A percentile compares a stretch with the other conserved stretches of the same genome.
Evolutionary conservation across 2,888 invertebrate genomes (phyloP).

Genomic region (Conistra vaccinii): DNA sequence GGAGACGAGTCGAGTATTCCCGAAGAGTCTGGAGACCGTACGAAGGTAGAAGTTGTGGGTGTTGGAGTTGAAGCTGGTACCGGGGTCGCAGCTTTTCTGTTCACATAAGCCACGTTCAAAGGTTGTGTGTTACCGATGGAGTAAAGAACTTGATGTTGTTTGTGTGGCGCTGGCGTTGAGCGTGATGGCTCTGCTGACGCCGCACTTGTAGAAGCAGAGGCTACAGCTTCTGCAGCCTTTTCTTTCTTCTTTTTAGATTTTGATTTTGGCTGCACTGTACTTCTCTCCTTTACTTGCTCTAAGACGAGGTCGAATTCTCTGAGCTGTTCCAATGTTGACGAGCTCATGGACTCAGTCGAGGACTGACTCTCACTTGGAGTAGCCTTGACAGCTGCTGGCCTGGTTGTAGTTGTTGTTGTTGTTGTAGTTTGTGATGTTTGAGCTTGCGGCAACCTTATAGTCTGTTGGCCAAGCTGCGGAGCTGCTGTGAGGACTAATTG

Average conservation of each 20-base stretch:
- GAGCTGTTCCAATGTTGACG: slow-evolving; percentile 94
- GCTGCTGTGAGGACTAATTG: slow-evolving; percentile 88
- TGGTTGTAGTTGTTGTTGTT: slow-evolving; percentile 27
- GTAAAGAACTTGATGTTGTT: slow-evolving; percentile 84
- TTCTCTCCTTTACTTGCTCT: slow-evolving; percentile 95
- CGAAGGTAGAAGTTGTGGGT: slow-evolving; percentile 80
- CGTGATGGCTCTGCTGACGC: slow-evolving; percentile 61
- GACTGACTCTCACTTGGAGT: slow-evolving; percentile 79
- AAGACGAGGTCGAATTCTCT: slow-evolving; percentile 95
- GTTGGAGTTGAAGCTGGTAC: slow-evolving; percentile 68
- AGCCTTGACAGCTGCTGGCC: slow-evolving; percentile 75
- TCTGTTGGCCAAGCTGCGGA: slow-evolving; percentile 85
- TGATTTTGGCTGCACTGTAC: slow-evolving; percentile 91
- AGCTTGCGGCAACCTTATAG: slow-evolving; percentile 83
- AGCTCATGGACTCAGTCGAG: slow-evolving; percentile 92
- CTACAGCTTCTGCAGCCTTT: slow-evolving; percentile 74
- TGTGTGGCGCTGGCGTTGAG: slow-evolving; percentile 73
- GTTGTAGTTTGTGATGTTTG: slow-evolving; percentile 62
- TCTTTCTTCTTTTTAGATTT: slow-evolving; percentile 74
- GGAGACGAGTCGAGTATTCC: slow-evolving; percentile 81
- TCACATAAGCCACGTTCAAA: slow-evolving; percentile 85
- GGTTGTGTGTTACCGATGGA: slow-evolving; percentile 83
- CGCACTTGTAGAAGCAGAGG: slow-evolving; percentile 72
- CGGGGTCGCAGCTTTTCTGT: slow-evolving; percentile 83
- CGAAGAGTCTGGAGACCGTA: slow-evolving; percentile 86